A percentile compares a stretch with the other conserved stretches of the same genome.
Evolutionary conservation across 2,888 invertebrate species (phyloP).

Genomic region (Catocala nupta): DNA sequence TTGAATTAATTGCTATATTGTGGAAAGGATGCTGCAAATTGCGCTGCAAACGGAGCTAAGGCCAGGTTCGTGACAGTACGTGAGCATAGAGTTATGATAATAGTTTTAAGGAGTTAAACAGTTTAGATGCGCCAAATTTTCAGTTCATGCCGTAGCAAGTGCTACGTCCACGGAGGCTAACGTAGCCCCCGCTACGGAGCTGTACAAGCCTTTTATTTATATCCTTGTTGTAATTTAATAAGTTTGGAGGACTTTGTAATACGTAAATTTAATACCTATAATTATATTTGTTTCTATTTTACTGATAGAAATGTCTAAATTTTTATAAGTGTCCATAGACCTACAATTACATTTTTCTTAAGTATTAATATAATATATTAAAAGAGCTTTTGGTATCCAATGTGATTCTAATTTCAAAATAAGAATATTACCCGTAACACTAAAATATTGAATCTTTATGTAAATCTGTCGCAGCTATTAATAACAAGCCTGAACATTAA

Average conservation of each 20-base stretch:
- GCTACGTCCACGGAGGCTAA: slow-evolving; percentile 57
- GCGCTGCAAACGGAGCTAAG: slow-evolving; percentile 59
- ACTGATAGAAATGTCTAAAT: not conserved
- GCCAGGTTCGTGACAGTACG: slow-evolving; percentile 77
- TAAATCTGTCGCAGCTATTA: too few species aligned
- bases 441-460: too few species aligned
- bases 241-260: slow-evolving; percentile 59
- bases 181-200: slow-evolving; percentile 62
- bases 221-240: slow-evolving; percentile 71
- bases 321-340: too few species aligned
- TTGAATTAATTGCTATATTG: slow-evolving; percentile 60
- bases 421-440: too few species aligned
- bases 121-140: slow-evolving; percentile 79
- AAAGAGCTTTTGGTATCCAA: too few species aligned
- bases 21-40: slow-evolving; percentile 69
- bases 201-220: slow-evolving; percentile 77
- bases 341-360: too few species aligned
- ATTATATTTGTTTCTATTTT: slow-evolving; percentile 21
- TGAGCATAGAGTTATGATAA: slow-evolving; percentile 81
- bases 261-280: slow-evolving; percentile 12
- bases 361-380: too few species aligned
- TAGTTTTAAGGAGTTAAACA: slow-evolving; percentile 77
- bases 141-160: slow-evolving; percentile 68
- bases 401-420: too few species aligned
- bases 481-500: too few species aligned